These are phyloP conservation scores for Megalopta genalis DNA, from an alignment of 1,140 invertebrate species.

Conservation along the genomic window DNA sequence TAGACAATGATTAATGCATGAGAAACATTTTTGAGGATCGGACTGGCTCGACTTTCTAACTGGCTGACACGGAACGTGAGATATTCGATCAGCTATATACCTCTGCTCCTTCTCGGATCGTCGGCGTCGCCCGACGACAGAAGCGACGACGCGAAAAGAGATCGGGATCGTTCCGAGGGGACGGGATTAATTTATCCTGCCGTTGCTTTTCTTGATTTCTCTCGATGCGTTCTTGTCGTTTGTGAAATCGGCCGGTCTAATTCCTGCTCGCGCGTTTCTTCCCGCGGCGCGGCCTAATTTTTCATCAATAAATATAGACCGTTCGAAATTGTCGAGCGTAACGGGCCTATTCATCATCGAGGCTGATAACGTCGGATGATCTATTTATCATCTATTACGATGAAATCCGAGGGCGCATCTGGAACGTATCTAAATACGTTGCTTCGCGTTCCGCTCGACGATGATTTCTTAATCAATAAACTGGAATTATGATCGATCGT, in stretches of 20 bases:
- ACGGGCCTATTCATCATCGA: too few species aligned
- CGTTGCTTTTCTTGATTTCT: slow-evolving; percentile 6
- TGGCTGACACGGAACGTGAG: slow-evolving; percentile 57
- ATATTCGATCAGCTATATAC: slow-evolving; percentile 68
- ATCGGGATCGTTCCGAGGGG: slow-evolving; percentile 21
- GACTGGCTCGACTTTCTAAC: slow-evolving; percentile 70
- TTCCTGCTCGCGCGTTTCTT: too few species aligned
- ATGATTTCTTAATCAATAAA: too few species aligned
- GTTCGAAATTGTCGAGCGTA: too few species aligned
- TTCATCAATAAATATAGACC: too few species aligned
- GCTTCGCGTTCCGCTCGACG: too few species aligned
- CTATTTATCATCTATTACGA: too few species aligned
- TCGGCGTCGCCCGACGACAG: slow-evolving; percentile 60
- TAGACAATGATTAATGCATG: slow-evolving; percentile 73
- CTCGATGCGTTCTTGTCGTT: not conserved
- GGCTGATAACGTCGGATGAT: too few species aligned
- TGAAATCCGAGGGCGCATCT: too few species aligned
- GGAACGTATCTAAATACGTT: too few species aligned
- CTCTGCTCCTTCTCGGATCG: slow-evolving; percentile 68
- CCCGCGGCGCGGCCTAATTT: too few species aligned
- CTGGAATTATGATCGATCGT: too few species aligned
- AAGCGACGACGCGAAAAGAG: slow-evolving; percentile 45
- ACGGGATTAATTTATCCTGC: slow-evolving; percentile 47
- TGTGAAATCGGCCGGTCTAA: not conserved
- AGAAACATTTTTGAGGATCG: slow-evolving; percentile 69